phyloP scores from a whole-genome alignment of 2,888 invertebrate species.

The Cantharis rustica region DNA sequence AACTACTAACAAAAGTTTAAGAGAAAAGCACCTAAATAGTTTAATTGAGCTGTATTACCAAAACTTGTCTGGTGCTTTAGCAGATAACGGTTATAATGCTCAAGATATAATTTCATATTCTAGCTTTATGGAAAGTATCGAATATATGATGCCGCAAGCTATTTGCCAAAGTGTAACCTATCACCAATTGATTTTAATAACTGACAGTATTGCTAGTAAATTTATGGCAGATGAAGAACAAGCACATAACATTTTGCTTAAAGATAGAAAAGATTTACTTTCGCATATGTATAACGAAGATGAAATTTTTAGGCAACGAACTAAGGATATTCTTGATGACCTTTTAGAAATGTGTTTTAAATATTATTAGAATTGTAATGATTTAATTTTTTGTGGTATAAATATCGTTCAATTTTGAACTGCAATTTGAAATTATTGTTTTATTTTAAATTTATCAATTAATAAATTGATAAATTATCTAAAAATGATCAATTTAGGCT shows the following conservation, averaged over 20 bases:
- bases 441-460: too few species aligned
- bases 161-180: conserved; percentile 44
- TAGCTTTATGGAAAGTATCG: conserved; percentile 48
- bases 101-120: conserved; percentile 39
- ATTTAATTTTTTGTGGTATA: too few species aligned
- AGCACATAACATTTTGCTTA: conserved; percentile 39
- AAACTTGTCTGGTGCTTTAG: conserved; percentile 43
- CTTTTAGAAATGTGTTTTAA: not conserved
- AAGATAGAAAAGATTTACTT: conserved; percentile 44
- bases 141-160: conserved; percentile 47
- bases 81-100: conserved; percentile 36
- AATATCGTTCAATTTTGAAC: too few species aligned
- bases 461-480: too few species aligned
- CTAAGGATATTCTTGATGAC: conserved; percentile 1
- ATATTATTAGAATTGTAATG: conserved; percentile 3
- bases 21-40: conserved; percentile 41
- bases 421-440: too few species aligned
- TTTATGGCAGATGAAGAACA: conserved; percentile 39
- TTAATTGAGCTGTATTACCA: conserved; percentile 48
- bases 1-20: conserved; percentile 44
- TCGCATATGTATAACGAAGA: conserved; percentile 40
- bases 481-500: too few species aligned
- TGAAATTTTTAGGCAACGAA: not conserved
- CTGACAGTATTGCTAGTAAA: conserved; percentile 35
- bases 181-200: conserved; percentile 45